phyloP scores from a whole-genome alignment of 2,797 vertebrate genomes.

The Eupleurogrammus muticus region DNA sequence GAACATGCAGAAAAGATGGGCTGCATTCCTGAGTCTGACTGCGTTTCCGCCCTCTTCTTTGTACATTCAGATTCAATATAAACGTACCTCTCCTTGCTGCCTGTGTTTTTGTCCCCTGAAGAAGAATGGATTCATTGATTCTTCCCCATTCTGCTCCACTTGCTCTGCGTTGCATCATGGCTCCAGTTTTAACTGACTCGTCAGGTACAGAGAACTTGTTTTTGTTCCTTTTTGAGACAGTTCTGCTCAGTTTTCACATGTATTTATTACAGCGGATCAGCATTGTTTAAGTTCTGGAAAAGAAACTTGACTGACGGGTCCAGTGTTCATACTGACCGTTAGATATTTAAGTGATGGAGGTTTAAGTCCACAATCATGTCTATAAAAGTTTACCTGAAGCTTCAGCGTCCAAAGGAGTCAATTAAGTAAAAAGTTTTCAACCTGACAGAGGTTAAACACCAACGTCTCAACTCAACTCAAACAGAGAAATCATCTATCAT shows the following conservation, averaged over 20 bases:
- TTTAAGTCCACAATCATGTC: too few relatives aligned
- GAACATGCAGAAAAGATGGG: not conserved
- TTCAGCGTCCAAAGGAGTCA: too few relatives aligned
- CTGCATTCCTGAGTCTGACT: not conserved
- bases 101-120: constrained; percentile 26
- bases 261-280: not conserved
- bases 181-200: constrained; percentile 32
- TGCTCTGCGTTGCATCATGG: constrained; percentile 79
- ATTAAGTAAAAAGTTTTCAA: too few relatives aligned
- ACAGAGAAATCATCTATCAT: too few relatives aligned
- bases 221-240: not conserved
- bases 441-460: too few relatives aligned
- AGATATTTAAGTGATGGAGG: too few relatives aligned
- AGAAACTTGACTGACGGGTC: too few relatives aligned
- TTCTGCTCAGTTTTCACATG: constrained; percentile 14
- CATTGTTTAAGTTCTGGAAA: not conserved
- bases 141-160: constrained; percentile 50
- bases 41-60: not conserved
- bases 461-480: too few relatives aligned
- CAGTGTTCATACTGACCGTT: too few relatives aligned
- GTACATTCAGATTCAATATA: not conserved
- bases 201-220: constrained; percentile 42
- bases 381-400: too few relatives aligned
- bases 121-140: constrained; percentile 48
- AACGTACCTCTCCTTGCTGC: constrained; percentile 6